These are phyloP conservation scores for Turdus rufiventris DNA, from an alignment of 2,113 vertebrate genomes.

Conservation along the genomic window DNA sequence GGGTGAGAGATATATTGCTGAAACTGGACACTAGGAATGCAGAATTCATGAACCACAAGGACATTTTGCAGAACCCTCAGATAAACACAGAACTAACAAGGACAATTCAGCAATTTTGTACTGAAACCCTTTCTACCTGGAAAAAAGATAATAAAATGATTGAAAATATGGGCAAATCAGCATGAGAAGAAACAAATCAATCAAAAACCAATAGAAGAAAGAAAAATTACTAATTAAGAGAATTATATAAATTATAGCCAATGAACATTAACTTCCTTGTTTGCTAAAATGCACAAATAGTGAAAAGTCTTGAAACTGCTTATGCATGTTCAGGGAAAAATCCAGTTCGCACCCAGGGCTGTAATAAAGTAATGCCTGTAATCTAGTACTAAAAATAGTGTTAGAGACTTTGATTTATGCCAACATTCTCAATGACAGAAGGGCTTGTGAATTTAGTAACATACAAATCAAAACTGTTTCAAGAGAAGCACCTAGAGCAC, in stretches of 20 bases:
- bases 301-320: background rate
- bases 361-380: background rate
- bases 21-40: background rate
- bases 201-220: background rate
- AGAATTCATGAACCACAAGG: background rate
- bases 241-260: background rate
- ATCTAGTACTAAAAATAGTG: background rate
- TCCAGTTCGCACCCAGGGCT: rapidly evolving
- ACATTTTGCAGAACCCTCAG: background rate
- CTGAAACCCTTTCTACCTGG: background rate
- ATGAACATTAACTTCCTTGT: background rate
- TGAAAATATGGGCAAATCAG: background rate
- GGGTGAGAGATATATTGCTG: background rate
- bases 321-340: background rate
- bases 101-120: background rate
- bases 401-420: background rate
- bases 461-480: background rate
- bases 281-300: background rate
- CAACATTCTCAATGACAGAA: background rate
- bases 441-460: background rate
- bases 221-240: background rate
- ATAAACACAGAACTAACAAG: background rate
- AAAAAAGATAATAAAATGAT: background rate
- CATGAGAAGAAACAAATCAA: background rate
- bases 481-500: background rate